Conservation (phyloP, 92 coral and sea anemone genomes). For the Epizoanthus rinbou region DNA sequence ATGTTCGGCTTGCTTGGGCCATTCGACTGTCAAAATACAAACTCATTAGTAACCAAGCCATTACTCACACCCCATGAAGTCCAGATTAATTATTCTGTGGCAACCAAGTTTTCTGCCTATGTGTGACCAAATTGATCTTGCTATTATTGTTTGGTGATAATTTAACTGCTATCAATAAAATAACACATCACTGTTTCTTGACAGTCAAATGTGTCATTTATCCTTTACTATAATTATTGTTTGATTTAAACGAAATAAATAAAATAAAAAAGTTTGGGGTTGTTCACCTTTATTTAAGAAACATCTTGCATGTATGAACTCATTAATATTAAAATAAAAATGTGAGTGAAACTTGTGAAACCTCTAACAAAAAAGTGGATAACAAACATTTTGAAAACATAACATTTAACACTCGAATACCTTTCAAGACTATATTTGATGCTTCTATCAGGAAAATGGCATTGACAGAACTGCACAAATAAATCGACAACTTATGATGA, state of each 20-base stretch:
- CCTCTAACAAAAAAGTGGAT: conserved; percentile 5
- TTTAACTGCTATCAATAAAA: conserved; percentile 4
- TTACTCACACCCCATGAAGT: background rate
- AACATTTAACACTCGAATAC: background rate
- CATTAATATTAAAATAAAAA: conserved; percentile 8
- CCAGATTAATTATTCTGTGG: background rate
- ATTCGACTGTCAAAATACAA: conserved; percentile 54
- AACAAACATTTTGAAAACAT: conserved; percentile 16
- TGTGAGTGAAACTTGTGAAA: conserved; percentile 17
- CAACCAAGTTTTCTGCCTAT: background rate
- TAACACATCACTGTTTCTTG: background rate
- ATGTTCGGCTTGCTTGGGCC: conserved; percentile 81
- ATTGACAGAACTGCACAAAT: background rate
- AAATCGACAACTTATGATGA: background rate
- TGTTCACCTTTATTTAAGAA: conserved; percentile 38
- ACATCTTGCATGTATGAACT: conserved; percentile 4
- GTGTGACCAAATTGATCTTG: background rate
- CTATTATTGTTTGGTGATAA: background rate
- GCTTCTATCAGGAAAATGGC: background rate
- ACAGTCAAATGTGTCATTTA: conserved; percentile 20
- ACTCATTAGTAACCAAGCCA: background rate
- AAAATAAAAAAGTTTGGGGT: conserved; percentile 21
- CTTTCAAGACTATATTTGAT: background rate
- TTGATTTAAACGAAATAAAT: conserved; percentile 11
- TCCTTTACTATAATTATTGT: conserved; percentile 14